These are phyloP conservation scores for Hyles vespertilio DNA, from an alignment of 1,140 invertebrate species.

Conservation along the genomic window DNA sequence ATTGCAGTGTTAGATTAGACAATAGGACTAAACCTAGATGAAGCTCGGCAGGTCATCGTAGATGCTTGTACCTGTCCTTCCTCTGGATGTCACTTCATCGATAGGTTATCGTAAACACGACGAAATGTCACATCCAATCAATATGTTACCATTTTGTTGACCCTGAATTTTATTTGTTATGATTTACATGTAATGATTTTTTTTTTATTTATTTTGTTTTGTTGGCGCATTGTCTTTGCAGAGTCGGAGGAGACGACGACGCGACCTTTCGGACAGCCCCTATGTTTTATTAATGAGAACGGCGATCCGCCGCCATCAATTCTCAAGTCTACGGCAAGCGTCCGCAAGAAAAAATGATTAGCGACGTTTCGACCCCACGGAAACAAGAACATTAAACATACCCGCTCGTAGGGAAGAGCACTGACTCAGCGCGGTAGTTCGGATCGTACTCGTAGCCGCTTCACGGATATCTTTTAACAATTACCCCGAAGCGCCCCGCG, in stretches of 20 bases:
- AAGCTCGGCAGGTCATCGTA: constrained; percentile 55
- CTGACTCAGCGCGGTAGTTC: constrained; percentile 40
- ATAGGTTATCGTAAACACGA: constrained; percentile 30
- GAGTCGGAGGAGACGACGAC: constrained; percentile 79
- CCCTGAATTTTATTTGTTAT: constrained; percentile 32
- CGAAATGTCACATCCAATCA: constrained; percentile 24
- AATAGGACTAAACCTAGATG: constrained; percentile 54
- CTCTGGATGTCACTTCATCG: constrained; percentile 37
- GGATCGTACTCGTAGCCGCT: constrained; percentile 40
- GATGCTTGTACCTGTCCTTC: constrained; percentile 59
- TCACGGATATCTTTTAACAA: constrained; percentile 35
- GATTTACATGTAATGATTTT: constrained; percentile 43
- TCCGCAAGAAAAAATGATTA: constrained; percentile 72
- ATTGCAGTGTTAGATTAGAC: constrained; percentile 62
- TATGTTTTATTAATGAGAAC: constrained; percentile 79
- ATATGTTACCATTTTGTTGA: constrained; percentile 15
- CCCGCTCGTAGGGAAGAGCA: constrained; percentile 40
- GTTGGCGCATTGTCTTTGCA: constrained; percentile 72
- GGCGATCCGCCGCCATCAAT: constrained; percentile 76
- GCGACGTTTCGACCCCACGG: constrained; percentile 30
- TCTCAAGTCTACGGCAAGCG: constrained; percentile 69
- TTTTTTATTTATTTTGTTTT: constrained; percentile 65
- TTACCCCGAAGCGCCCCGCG: constrained; percentile 70
- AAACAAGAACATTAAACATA: constrained; percentile 35
- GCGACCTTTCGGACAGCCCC: constrained; percentile 84